A percentile compares a stretch with the other conserved stretches of the same genome.
phyloP scores from a whole-genome alignment of 1,140 invertebrate genomes.

The Lordiphosa mommai region DNA sequence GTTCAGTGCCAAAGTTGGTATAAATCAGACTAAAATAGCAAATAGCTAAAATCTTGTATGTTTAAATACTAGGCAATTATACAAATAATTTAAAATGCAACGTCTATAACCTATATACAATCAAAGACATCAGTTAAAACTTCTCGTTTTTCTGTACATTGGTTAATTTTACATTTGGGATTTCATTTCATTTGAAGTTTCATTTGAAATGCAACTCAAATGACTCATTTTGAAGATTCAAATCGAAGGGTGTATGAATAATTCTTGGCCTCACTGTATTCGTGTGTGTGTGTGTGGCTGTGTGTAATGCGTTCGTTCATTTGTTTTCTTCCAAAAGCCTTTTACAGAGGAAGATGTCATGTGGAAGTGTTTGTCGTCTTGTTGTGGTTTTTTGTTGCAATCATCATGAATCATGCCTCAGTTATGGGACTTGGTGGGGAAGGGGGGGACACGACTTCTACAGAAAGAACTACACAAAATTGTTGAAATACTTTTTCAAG shows the following conservation, averaged over 20 bases:
- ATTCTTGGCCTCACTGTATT: conserved; percentile 15
- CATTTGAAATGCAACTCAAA: not conserved
- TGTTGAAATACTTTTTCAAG: conserved; percentile 36
- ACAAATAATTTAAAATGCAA: too few species aligned
- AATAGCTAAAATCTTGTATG: too few species aligned
- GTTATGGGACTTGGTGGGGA: conserved; percentile 10
- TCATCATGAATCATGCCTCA: conserved; percentile 38
- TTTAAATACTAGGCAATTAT: too few species aligned
- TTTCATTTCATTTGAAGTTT: conserved; percentile 1
- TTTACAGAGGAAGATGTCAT: conserved; percentile 15
- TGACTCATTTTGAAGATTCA: conserved; percentile 4
- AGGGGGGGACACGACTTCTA: conserved; percentile 4
- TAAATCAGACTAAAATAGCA: too few species aligned
- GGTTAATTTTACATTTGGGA: not conserved
- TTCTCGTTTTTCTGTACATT: not conserved
- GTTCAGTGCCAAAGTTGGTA: too few species aligned
- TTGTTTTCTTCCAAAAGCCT: conserved; percentile 4
- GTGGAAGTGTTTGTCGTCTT: conserved; percentile 1
- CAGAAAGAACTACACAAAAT: conserved; percentile 14
- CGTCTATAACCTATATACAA: too few species aligned
- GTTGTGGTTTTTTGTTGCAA: conserved; percentile 8
- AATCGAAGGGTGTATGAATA: conserved; percentile 1
- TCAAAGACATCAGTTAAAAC: too few species aligned
- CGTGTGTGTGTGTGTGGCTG: conserved; percentile 5
- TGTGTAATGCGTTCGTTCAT: not conserved